A percentile compares a stretch with the other conserved stretches of the same genome.
Evolutionary conservation across 2,113 vertebrate species (phyloP).

Genomic region (Tinamus guttatus): DNA sequence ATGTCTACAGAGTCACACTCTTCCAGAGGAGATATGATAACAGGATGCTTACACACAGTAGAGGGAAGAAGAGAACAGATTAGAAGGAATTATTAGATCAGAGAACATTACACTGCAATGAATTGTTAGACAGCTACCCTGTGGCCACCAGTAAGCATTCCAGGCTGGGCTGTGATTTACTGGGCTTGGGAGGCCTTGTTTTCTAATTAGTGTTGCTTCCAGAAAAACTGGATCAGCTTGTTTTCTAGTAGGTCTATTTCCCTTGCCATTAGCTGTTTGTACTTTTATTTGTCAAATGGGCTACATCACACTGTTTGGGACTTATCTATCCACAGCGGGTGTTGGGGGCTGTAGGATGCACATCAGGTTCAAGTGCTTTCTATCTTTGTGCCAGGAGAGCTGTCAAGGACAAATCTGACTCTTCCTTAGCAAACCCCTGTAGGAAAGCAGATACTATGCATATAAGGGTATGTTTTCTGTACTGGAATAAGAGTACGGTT

Average conservation of each 20-base stretch:
- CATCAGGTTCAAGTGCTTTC: not conserved
- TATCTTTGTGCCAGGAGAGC: not conserved
- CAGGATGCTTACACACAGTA: not conserved
- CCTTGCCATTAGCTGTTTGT: not conserved
- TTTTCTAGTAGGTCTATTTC: not conserved
- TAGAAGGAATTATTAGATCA: not conserved
- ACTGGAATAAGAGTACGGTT: not conserved
- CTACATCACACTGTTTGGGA: not conserved
- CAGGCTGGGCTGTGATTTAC: slow-evolving; percentile 20
- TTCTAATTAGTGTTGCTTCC: slow-evolving; percentile 9
- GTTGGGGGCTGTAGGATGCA: not conserved
- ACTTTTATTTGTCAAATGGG: not conserved
- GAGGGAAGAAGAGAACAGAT: not conserved
- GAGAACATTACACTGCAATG: slow-evolving; percentile 31
- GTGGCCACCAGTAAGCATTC: slow-evolving; percentile 9
- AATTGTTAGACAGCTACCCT: slow-evolving; percentile 21
- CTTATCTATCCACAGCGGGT: not conserved
- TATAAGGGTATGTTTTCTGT: not conserved
- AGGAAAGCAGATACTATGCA: not conserved
- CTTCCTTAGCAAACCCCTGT: not conserved
- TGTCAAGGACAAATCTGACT: not conserved
- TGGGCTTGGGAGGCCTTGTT: not conserved
- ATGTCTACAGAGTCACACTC: not conserved
- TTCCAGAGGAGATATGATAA: not conserved
- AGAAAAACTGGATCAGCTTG: slow-evolving; percentile 8